phyloP scores from a whole-genome alignment of 2,113 vertebrate species.

The Megaleporinus macrocephalus region DNA sequence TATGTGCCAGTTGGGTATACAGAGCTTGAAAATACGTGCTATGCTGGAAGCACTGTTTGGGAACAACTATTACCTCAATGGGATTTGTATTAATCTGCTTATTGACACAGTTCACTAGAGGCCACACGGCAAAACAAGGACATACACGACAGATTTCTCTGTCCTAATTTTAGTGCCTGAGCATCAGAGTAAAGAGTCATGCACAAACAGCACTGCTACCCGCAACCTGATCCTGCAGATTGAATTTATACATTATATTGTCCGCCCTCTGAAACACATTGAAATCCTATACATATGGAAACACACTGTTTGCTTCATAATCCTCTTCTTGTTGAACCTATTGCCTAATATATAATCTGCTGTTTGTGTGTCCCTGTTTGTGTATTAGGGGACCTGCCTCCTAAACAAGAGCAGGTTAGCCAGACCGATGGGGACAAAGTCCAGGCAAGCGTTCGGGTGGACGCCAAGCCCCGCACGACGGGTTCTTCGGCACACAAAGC shows the following conservation, averaged over 20 bases:
- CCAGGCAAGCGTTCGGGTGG: conserved; percentile 62
- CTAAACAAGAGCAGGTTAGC: conserved; percentile 78
- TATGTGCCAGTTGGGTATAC: too few relatives aligned
- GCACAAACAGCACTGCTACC: background rate
- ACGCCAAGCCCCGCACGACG: conserved; percentile 79
- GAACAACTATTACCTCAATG: background rate
- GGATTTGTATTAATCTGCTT: conserved; percentile 36
- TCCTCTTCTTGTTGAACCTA: conserved; percentile 45
- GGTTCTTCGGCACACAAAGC: conserved; percentile 76
- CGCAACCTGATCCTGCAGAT: background rate
- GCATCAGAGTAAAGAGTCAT: background rate
- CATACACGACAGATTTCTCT: background rate
- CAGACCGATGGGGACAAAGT: conserved; percentile 89
- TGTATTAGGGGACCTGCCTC: conserved; percentile 83
- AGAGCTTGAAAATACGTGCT: background rate
- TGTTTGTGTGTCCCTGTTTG: conserved; percentile 53
- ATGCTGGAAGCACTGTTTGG: background rate
- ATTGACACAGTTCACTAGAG: background rate
- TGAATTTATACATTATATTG: background rate
- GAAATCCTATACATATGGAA: background rate
- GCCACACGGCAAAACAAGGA: background rate
- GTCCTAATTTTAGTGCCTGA: background rate
- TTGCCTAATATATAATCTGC: conserved; percentile 68
- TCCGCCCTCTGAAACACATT: background rate
- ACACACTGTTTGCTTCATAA: conserved; percentile 48